A percentile compares a stretch with the other conserved stretches of the same genome.
Evolutionary conservation across 2,113 vertebrate genomes (phyloP).

Genomic region (Petaurus breviceps): DNA sequence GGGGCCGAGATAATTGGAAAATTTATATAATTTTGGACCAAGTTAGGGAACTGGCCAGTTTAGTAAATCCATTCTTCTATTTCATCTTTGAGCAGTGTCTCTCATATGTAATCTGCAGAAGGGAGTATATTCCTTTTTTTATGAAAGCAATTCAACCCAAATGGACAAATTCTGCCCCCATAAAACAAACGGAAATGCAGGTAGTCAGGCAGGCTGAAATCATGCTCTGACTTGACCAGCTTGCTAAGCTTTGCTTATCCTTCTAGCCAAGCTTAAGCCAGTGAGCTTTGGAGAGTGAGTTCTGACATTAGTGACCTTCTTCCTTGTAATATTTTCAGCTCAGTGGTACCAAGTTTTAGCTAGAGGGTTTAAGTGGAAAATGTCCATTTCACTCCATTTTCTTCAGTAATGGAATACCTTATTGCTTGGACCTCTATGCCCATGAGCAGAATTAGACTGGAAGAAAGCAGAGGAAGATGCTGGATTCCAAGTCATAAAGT

Average conservation of each 20-base stretch:
- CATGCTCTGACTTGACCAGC: slow-evolving; percentile 48
- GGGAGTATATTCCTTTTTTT: slow-evolving; percentile 11
- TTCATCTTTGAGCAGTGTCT: slow-evolving; percentile 4
- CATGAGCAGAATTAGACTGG: neutral
- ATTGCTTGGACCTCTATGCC: neutral
- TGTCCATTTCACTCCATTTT: slow-evolving; percentile 39
- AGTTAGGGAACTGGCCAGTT: neutral
- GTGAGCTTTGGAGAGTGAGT: slow-evolving; percentile 28
- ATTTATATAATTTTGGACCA: neutral
- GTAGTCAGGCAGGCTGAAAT: slow-evolving; percentile 35
- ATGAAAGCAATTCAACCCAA: neutral
- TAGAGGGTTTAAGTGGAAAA: slow-evolving; percentile 37
- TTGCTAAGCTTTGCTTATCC: neutral
- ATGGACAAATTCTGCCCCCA: neutral
- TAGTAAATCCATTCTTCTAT: slow-evolving; percentile 17
- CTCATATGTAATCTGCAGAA: neutral
- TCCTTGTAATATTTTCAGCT: slow-evolving; percentile 32
- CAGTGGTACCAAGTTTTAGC: slow-evolving; percentile 39
- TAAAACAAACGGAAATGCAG: neutral
- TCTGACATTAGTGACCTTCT: slow-evolving; percentile 40
- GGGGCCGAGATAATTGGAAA: neutral
- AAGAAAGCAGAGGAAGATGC: slow-evolving; percentile 11
- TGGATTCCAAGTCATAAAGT: neutral
- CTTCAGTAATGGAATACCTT: slow-evolving; percentile 12
- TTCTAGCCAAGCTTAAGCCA: slow-evolving; percentile 13